phyloP scores from a whole-genome alignment of 2,888 invertebrate species.

The Scotopteryx bipunctaria region DNA sequence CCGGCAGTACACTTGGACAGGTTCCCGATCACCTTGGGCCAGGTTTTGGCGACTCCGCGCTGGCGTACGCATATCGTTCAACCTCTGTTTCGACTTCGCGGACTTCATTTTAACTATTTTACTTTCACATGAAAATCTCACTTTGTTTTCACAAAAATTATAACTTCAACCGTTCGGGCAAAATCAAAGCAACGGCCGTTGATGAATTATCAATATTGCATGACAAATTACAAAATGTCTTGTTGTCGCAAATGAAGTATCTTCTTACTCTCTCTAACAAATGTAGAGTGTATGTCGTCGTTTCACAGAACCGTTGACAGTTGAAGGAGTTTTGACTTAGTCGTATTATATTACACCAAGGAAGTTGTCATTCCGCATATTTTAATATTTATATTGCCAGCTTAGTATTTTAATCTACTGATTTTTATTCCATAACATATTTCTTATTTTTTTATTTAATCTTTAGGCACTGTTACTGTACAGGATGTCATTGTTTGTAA shows the following conservation, averaged over 20 bases:
- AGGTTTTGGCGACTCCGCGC: slow-evolving; percentile 73
- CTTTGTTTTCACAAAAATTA: slow-evolving; percentile 38
- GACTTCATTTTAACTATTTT: slow-evolving; percentile 66
- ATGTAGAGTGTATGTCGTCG: slow-evolving; percentile 9
- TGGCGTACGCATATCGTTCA: slow-evolving; percentile 75
- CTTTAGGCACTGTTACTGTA: too few relatives aligned
- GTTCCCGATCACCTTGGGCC: slow-evolving; percentile 82
- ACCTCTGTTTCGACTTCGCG: slow-evolving; percentile 73
- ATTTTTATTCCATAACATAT: too few relatives aligned
- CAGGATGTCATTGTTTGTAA: too few relatives aligned
- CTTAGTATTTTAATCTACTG: background rate
- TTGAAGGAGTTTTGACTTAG: slow-evolving; percentile 36
- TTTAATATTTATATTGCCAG: slow-evolving; percentile 29
- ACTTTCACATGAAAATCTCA: slow-evolving; percentile 44
- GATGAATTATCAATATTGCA: slow-evolving; percentile 50
- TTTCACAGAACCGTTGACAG: slow-evolving; percentile 42
- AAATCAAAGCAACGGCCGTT: slow-evolving; percentile 76
- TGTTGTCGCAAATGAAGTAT: slow-evolving; percentile 18
- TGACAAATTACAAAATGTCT: slow-evolving; percentile 36
- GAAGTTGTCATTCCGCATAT: slow-evolving; percentile 34
- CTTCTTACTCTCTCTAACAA: slow-evolving; percentile 41
- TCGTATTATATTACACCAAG: slow-evolving; percentile 40
- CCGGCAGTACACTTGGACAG: slow-evolving; percentile 95
- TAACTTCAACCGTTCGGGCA: slow-evolving; percentile 51
- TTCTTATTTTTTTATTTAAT: too few relatives aligned